Conservation (phyloP, 2,797 vertebrate genomes). For the Melanotaenia nigrans region DNA sequence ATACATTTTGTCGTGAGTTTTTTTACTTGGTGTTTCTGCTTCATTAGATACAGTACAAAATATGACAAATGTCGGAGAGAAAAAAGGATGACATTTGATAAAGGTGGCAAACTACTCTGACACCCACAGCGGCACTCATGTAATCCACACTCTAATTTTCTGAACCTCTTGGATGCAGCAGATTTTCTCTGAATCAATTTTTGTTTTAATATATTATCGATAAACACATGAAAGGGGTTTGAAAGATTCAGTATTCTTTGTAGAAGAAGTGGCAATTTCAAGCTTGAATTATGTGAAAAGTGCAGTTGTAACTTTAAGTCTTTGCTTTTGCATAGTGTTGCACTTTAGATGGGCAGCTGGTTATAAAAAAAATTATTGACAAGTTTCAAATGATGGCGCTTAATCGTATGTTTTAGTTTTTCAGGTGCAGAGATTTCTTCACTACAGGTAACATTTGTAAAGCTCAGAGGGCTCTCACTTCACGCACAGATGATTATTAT, state of each 20-base stretch:
- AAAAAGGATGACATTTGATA: slow-evolving; percentile 50
- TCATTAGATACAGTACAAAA: slow-evolving; percentile 57
- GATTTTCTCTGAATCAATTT: slow-evolving; percentile 37
- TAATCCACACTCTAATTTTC: slow-evolving; percentile 36
- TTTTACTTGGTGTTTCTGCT: slow-evolving; percentile 38
- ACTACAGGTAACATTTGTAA: too few relatives aligned
- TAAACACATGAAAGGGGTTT: slow-evolving; percentile 19
- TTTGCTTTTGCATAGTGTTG: slow-evolving; percentile 30
- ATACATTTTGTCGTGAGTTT: slow-evolving; percentile 33
- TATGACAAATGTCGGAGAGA: slow-evolving; percentile 49
- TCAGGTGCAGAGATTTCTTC: too few relatives aligned
- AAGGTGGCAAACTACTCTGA: slow-evolving; percentile 49
- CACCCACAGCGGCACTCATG: slow-evolving; percentile 5
- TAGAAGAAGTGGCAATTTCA: slow-evolving; percentile 30
- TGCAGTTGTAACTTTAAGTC: slow-evolving; percentile 36
- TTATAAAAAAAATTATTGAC: slow-evolving; percentile 56
- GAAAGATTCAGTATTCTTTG: slow-evolving; percentile 3
- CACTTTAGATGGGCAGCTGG: slow-evolving; percentile 18
- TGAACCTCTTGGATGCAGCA: slow-evolving; percentile 32
- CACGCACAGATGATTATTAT: too few relatives aligned
- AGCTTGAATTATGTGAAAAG: slow-evolving; percentile 28
- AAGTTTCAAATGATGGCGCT: slow-evolving; percentile 56
- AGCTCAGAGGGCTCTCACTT: too few relatives aligned
- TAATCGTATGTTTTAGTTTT: slow-evolving; percentile 55
- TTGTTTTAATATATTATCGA: slow-evolving; percentile 46